Evolutionary conservation across 2,888 invertebrate genomes (phyloP).

Genomic region (Tinea pellionella): DNA sequence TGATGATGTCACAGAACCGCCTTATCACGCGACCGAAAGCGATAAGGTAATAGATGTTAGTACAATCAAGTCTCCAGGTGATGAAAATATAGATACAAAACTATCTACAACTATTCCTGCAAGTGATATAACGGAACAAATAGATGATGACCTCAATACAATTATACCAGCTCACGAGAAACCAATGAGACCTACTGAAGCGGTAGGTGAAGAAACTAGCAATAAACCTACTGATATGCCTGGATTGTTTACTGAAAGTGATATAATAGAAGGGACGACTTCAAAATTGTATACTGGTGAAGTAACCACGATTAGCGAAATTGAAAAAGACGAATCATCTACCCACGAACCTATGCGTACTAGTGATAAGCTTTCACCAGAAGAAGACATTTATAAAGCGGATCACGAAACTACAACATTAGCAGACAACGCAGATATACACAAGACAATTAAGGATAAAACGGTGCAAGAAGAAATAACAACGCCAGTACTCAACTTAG

Average conservation of each 20-base stretch:
- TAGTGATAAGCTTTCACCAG: background rate
- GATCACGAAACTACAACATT: background rate
- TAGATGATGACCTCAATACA: slow-evolving; percentile 9
- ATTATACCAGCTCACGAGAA: slow-evolving; percentile 8
- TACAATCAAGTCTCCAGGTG: background rate
- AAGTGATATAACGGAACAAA: background rate
- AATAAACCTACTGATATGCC: slow-evolving; percentile 4
- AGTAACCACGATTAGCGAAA: background rate
- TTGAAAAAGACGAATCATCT: background rate
- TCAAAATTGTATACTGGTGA: background rate
- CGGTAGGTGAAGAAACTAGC: background rate
- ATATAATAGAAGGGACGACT: background rate
- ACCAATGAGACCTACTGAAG: background rate
- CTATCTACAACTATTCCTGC: background rate
- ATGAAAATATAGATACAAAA: slow-evolving; percentile 4
- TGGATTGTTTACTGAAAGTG: background rate
- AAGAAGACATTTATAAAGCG: background rate
- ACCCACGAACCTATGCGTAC: background rate
- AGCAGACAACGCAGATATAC: background rate
- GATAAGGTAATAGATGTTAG: background rate
- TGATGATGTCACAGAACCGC: background rate
- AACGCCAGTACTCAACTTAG: background rate
- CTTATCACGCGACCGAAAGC: background rate
- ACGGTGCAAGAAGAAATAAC: background rate
- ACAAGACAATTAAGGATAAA: background rate